These are phyloP conservation scores for Agrochola lychnidis DNA, from an alignment of 2,888 invertebrate genomes.

Conservation along the genomic window DNA sequence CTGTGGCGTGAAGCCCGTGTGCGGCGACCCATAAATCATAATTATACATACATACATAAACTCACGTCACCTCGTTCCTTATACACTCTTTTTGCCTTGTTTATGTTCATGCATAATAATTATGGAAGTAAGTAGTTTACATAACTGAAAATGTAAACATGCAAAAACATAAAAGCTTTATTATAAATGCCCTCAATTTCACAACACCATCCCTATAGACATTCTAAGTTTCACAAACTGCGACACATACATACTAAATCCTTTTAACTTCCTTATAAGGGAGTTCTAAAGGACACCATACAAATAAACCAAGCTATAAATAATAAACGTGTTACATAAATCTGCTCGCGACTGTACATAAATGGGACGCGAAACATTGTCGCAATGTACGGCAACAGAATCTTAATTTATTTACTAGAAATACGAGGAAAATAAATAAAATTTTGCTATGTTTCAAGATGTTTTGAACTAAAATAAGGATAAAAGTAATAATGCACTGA, in stretches of 20 bases:
- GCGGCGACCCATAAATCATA: no score
- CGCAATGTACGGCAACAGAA: constrained; percentile 58
- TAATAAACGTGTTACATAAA: constrained; percentile 64
- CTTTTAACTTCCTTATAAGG: constrained; percentile 46
- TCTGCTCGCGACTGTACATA: constrained; percentile 62
- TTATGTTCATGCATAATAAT: no score
- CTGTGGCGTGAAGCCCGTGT: no score
- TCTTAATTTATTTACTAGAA: constrained; percentile 53
- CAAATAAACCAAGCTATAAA: constrained; percentile 54
- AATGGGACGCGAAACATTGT: constrained; percentile 66
- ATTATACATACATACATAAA: no score
- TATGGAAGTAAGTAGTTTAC: neutral
- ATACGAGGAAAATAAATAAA: constrained; percentile 25
- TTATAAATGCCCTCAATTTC: constrained; percentile 4
- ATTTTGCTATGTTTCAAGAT: neutral
- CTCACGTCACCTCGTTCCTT: no score
- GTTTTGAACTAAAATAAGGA: neutral
- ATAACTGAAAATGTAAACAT: neutral
- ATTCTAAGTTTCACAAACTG: constrained; percentile 37
- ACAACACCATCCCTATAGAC: neutral
- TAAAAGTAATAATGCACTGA: neutral
- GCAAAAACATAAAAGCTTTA: neutral
- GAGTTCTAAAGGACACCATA: constrained; percentile 48
- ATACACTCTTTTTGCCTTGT: no score
- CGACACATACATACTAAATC: constrained; percentile 57